Base-by-base conservation (phyloP, 1,140 invertebrate genomes). In the Forficula auricularia region DNA sequence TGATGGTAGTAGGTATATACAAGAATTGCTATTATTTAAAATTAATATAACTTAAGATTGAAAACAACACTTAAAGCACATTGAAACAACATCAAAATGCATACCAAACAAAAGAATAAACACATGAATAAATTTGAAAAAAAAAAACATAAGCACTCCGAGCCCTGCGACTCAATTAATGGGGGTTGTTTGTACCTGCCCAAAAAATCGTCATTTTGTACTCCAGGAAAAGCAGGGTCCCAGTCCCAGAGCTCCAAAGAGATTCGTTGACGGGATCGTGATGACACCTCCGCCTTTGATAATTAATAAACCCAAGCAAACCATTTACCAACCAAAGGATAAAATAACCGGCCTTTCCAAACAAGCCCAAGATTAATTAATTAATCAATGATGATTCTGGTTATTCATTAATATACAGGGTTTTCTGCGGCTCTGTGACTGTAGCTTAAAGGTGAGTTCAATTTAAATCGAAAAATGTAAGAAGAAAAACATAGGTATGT, bases 121-220 rank as follows among this genome's bases (percentile, higher is more conserved):
- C 9, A 20, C 22, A 44, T 13, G 34, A 14, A 40, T 2, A 12
- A 8, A 16, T 2, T 14, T 20, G 30, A 34, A 34, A 40, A 40
- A 45, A 35, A 40, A 34, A n/a, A 44, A 40, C 38, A 33, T 31
- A 30, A 9, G 36, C 10, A 34, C 9, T 37, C 3, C 43, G 37
- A 10, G 4, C 22, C 22, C 22, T 27, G 22, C 22, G 10, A 27
- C 32, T 16, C 19, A 27, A 43, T 16, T n/a, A 37, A 14, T n/a
- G 22, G 22, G 22, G 22, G 22, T 41, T 19, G 16, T 41, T 56
- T 59, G 57, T 74, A 82, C 82, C 81, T 85, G 70, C 82, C 81
- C 60, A 86, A 73, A 67, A 72, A 76, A 72, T 85, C 82, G 72
- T 87, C 80, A 65, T 77, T 76, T 59, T 74, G 70, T 57, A 77